Percentiles rank a stretch among this genome's conserved stretches.
phyloP scores from a whole-genome alignment of 1,140 invertebrate genomes.

The Cepaea nemoralis region DNA sequence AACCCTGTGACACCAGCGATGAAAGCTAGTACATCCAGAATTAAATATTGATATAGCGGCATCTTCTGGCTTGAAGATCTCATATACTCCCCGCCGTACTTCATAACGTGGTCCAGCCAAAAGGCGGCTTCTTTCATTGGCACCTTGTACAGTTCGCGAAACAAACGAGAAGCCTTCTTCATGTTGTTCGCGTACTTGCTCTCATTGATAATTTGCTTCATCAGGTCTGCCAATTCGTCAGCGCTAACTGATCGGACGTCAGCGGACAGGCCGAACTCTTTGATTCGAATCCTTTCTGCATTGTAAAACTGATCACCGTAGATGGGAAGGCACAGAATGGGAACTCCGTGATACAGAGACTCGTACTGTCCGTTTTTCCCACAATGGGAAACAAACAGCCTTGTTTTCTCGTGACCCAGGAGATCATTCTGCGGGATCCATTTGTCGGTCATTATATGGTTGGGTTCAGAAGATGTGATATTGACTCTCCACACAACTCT shows the following conservation, averaged over 20 bases:
- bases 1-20: not conserved
- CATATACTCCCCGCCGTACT: not conserved
- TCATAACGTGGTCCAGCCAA: not conserved
- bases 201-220: constrained; percentile 36
- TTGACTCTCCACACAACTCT: constrained; percentile 34
- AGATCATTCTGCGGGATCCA: constrained; percentile 47
- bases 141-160: not conserved
- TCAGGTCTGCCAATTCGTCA: constrained; percentile 32
- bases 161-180: constrained; percentile 1
- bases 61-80: not conserved
- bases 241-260: constrained; percentile 32
- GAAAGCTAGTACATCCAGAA: not conserved
- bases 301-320: constrained; percentile 49
- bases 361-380: constrained; percentile 57
- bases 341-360: constrained; percentile 55
- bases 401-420: constrained; percentile 39
- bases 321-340: constrained; percentile 78
- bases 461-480: not conserved
- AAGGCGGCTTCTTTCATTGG: not conserved
- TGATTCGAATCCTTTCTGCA: constrained; percentile 40
- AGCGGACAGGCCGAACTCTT: constrained; percentile 32
- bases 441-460: constrained; percentile 26
- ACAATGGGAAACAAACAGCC: constrained; percentile 57
- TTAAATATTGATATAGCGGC: not conserved
- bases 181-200: not conserved